Percentiles rank a stretch among this genome's conserved stretches.
Evolutionary conservation across 2,888 invertebrate species (phyloP).

Genomic region (Drosophila ezoana): DNA sequence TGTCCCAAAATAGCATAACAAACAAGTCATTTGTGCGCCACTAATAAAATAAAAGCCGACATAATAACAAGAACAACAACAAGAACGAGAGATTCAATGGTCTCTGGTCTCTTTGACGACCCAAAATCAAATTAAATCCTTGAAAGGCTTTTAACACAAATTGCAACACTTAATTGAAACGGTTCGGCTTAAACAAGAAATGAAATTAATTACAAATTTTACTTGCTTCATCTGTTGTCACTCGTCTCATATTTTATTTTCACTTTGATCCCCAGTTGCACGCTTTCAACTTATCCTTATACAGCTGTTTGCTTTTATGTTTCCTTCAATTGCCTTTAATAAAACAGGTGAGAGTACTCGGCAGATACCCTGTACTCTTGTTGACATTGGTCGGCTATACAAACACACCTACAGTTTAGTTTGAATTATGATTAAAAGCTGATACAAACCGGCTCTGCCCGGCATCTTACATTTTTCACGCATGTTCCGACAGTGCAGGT

Average conservation of each 20-base stretch:
- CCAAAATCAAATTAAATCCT: constrained; percentile 40
- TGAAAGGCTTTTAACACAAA: constrained; percentile 65
- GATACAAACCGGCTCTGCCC: too few species aligned
- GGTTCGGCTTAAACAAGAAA: not conserved
- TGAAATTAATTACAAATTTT: constrained; percentile 12
- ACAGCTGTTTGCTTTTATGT: not conserved
- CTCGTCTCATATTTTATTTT: not conserved
- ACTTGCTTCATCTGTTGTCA: constrained; percentile 8
- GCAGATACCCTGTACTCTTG: too few species aligned
- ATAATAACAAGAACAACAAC: constrained; percentile 10
- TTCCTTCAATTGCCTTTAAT: too few species aligned
- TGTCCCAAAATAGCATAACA: constrained; percentile 1
- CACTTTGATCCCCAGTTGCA: not conserved
- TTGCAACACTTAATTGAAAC: constrained; percentile 55
- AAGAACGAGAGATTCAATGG: constrained; percentile 17
- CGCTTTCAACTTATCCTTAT: too few species aligned
- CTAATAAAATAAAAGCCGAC: constrained; percentile 18
- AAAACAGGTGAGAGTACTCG: not conserved
- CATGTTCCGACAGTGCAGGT: too few species aligned
- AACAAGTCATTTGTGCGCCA: constrained; percentile 10
- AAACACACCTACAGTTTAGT: not conserved
- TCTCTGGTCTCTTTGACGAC: not conserved
- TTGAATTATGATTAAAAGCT: not conserved
- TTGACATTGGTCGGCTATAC: not conserved
- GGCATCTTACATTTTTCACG: too few species aligned